phyloP scores from a whole-genome alignment of 2,113 vertebrate genomes.

The Urocolius indicus region DNA sequence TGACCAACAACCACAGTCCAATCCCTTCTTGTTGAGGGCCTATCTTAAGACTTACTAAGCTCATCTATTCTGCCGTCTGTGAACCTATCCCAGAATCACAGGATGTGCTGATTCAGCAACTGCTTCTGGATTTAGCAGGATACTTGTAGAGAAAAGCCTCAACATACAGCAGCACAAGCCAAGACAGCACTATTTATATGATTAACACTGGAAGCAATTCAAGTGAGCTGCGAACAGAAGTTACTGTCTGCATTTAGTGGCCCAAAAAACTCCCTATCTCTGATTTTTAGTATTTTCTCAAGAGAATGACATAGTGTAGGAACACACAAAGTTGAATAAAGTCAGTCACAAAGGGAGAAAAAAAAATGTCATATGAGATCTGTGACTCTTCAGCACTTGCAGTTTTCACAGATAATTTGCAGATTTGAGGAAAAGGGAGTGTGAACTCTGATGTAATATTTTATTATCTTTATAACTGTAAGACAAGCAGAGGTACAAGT shows the following conservation, averaged over 20 bases:
- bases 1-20: accelerated
- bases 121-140: not conserved
- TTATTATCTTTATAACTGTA: not conserved
- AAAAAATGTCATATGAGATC: not conserved
- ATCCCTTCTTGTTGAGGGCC: not conserved
- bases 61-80: not conserved
- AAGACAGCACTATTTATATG: not conserved
- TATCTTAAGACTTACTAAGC: not conserved
- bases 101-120: not conserved
- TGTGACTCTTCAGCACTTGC: not conserved
- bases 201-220: not conserved
- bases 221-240: not conserved
- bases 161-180: not conserved
- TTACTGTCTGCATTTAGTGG: not conserved
- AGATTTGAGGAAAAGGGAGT: not conserved
- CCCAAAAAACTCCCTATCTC: not conserved
- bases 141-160: not conserved
- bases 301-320: not conserved
- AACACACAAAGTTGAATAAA: not conserved
- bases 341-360: not conserved
- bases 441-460: not conserved
- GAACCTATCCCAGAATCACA: not conserved
- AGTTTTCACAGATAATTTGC: not conserved
- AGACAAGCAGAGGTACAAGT: no score
- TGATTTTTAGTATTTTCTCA: not conserved